phyloP scores from a whole-genome alignment of 2,113 vertebrate species.

The Pygoscelis adeliae region DNA sequence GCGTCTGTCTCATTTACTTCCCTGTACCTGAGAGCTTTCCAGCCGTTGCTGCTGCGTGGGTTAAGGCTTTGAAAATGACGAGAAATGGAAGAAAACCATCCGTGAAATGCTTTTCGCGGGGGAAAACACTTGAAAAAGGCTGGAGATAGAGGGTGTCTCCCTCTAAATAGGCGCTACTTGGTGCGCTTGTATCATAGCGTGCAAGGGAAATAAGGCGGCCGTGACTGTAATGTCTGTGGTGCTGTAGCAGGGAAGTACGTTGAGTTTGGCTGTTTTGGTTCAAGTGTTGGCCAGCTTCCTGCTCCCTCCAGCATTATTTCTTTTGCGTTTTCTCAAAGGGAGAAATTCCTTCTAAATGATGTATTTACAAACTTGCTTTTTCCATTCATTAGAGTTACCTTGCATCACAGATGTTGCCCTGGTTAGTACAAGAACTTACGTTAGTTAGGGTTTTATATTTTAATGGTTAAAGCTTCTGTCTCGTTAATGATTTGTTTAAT shows the following conservation, averaged over 20 bases:
- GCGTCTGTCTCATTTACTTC: not conserved
- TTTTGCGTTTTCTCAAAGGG: not conserved
- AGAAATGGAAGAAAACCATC: not conserved
- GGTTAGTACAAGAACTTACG: not conserved
- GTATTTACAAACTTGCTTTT: not conserved
- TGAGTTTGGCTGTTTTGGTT: not conserved
- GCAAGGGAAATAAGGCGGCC: not conserved
- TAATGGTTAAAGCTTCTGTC: not conserved
- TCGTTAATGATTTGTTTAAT: not conserved
- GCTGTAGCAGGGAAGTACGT: not conserved
- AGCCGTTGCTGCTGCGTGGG: not conserved
- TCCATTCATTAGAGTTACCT: not conserved
- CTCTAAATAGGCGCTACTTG: not conserved
- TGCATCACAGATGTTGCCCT: not conserved
- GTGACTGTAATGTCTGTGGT: not conserved
- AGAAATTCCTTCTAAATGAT: not conserved
- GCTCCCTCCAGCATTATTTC: not conserved
- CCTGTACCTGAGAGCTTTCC: not conserved
- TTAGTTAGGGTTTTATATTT: not conserved
- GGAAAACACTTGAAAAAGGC: not conserved
- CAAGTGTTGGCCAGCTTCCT: not conserved
- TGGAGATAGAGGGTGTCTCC: too few relatives aligned
- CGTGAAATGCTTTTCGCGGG: not conserved
- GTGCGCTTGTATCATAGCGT: not conserved
- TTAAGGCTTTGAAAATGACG: not conserved